phyloP scores from a whole-genome alignment of 2,113 vertebrate species.

The Recurvirostra avosetta region DNA sequence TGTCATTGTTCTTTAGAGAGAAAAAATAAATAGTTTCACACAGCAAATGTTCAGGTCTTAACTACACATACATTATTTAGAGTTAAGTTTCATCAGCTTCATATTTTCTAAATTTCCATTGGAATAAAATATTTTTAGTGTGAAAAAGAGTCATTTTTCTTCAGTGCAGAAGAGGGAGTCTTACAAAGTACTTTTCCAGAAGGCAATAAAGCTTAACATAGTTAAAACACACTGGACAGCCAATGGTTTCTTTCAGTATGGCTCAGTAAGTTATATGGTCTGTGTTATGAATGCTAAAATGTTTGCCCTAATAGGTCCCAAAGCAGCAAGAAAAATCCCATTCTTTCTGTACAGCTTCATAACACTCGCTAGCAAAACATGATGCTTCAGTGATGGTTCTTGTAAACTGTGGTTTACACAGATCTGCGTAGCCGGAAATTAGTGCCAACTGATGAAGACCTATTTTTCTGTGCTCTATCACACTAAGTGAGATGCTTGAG shows the following conservation, averaged over 20 bases:
- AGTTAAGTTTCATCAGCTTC: neutral
- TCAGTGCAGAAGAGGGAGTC: neutral
- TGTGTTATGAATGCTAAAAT: neutral
- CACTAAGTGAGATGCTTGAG: neutral
- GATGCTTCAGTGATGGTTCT: neutral
- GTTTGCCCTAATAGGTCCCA: neutral
- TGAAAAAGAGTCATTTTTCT: neutral
- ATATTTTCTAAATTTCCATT: slow-evolving; percentile 4
- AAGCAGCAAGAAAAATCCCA: slow-evolving; percentile 25
- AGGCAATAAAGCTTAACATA: slow-evolving; percentile 24
- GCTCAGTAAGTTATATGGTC: neutral
- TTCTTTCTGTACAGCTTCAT: neutral
- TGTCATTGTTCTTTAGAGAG: neutral
- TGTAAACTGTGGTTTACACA: neutral
- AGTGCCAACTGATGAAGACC: neutral
- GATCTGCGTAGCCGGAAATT: neutral
- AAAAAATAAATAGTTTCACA: neutral
- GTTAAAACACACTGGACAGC: neutral
- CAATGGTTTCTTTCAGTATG: neutral
- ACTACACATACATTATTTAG: neutral
- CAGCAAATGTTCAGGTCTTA: neutral
- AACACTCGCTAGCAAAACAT: neutral
- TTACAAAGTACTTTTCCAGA: slow-evolving; percentile 5
- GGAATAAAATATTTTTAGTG: neutral
- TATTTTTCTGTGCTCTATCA: neutral